Percentiles rank a stretch among this genome's conserved stretches.
These are phyloP conservation scores for Actinostola sp. DNA, from an alignment of 92 coral and sea anemone species.

Conservation along the genomic window DNA sequence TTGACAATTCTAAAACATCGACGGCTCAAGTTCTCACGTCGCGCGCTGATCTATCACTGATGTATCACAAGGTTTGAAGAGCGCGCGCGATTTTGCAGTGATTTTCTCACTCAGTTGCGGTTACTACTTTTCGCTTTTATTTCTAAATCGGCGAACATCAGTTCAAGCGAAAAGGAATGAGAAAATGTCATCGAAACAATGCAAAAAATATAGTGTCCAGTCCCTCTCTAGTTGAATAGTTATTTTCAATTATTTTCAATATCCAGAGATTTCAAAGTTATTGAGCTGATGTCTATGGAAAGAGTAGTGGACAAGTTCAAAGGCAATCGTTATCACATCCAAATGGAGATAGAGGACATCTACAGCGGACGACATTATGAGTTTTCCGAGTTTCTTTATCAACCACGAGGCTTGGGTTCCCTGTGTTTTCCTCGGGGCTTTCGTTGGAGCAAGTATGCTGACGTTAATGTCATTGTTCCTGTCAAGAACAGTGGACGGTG, in stretches of 20 bases:
- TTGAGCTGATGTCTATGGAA: slow-evolving; percentile 56
- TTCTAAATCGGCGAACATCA: too few species aligned
- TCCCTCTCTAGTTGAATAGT: too few species aligned
- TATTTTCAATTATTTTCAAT: background rate
- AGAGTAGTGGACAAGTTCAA: slow-evolving; percentile 62
- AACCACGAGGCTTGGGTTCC: slow-evolving; percentile 38
- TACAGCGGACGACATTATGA: slow-evolving; percentile 42
- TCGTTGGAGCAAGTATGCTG: slow-evolving; percentile 72
- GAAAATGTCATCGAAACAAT: too few species aligned
- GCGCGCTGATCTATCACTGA: too few species aligned
- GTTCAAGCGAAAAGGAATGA: too few species aligned
- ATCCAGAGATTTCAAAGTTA: slow-evolving; percentile 8
- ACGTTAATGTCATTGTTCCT: slow-evolving; percentile 88
- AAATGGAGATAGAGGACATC: slow-evolving; percentile 61
- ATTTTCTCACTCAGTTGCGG: too few species aligned
- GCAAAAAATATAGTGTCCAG: too few species aligned
- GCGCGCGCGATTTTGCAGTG: too few species aligned
- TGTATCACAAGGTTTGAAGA: too few species aligned
- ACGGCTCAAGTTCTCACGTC: too few species aligned
- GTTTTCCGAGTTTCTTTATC: slow-evolving; percentile 84
- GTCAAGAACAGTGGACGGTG: slow-evolving; percentile 84
- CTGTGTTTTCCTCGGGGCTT: slow-evolving; percentile 84
- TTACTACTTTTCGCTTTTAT: too few species aligned
- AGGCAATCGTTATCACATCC: slow-evolving; percentile 87
- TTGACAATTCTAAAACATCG: too few species aligned